A percentile compares a stretch with the other conserved stretches of the same genome.
phyloP scores from a whole-genome alignment of 2,888 invertebrate species.

The Drosophila birchii region DNA sequence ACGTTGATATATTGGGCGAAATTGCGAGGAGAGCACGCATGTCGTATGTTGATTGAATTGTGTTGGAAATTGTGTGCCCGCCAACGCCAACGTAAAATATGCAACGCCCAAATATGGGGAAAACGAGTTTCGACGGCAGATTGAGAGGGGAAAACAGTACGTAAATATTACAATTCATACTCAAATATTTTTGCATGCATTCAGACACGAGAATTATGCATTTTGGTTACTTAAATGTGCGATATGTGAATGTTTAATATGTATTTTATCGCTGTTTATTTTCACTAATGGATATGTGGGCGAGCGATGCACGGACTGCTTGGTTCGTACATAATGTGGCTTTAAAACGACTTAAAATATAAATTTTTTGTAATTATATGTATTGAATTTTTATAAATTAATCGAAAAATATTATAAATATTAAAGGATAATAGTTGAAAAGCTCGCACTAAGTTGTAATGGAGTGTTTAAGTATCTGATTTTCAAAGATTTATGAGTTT shows the following conservation, averaged over 20 bases:
- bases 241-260: constrained; percentile 60
- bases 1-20: background rate
- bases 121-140: constrained; percentile 3
- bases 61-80: constrained; percentile 76
- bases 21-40: constrained; percentile 41
- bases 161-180: constrained; percentile 68
- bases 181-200: constrained; percentile 55
- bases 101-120: constrained; percentile 51
- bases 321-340: background rate
- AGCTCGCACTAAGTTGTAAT: no score
- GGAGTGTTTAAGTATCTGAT: no score
- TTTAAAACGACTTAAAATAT: background rate
- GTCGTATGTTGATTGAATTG: constrained; percentile 80
- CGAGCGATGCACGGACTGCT: background rate
- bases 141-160: constrained; percentile 11
- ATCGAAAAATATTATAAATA: background rate
- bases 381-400: background rate
- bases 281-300: constrained; percentile 17
- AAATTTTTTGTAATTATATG: background rate
- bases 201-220: constrained; percentile 56
- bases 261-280: constrained; percentile 30
- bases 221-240: constrained; percentile 66
- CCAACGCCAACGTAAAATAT: constrained; percentile 67
- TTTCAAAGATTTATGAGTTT: no score
- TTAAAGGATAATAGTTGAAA: background rate